A percentile compares a stretch with the other conserved stretches of the same genome.
phyloP scores from a whole-genome alignment of 2,888 invertebrate species.

The Spodoptera picta region DNA sequence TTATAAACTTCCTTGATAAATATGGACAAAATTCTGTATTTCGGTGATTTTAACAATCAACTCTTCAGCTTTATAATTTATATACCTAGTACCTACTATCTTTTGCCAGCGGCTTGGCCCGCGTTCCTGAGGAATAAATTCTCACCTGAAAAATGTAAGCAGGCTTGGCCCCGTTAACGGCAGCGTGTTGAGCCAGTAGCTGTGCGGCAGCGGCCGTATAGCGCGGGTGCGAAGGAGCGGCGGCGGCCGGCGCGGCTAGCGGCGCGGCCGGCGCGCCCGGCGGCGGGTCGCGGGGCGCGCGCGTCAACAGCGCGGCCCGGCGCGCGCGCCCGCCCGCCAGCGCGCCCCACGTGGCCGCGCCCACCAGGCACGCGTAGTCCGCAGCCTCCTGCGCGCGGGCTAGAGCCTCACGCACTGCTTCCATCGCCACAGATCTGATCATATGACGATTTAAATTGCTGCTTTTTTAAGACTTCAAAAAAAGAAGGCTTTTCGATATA shows the following conservation, averaged over 20 bases:
- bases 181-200: constrained; percentile 93
- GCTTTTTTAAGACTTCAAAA: background rate
- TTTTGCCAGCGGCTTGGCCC: too few species aligned
- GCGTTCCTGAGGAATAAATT: too few species aligned
- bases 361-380: constrained; percentile 95
- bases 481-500: background rate
- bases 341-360: constrained; percentile 88
- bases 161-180: constrained; percentile 91
- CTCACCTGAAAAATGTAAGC: constrained; percentile 88
- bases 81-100: too few species aligned
- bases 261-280: constrained; percentile 90
- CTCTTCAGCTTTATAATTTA: background rate
- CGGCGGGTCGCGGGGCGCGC: constrained; percentile 92
- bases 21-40: too few species aligned
- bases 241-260: constrained; percentile 93
- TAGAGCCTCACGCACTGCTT: constrained; percentile 95
- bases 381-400: constrained; percentile 96
- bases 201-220: constrained; percentile 93
- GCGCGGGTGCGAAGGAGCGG: constrained; percentile 91
- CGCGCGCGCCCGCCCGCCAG: constrained; percentile 93
- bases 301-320: constrained; percentile 92
- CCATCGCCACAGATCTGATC: constrained; percentile 92
- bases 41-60: too few species aligned
- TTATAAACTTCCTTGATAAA: too few species aligned
- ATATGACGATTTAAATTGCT: background rate